Evolutionary conservation across 2,113 vertebrate genomes (phyloP), one percentile per base, ranked within the genome.

Genomic region (Pseudorasbora parva): DNA sequence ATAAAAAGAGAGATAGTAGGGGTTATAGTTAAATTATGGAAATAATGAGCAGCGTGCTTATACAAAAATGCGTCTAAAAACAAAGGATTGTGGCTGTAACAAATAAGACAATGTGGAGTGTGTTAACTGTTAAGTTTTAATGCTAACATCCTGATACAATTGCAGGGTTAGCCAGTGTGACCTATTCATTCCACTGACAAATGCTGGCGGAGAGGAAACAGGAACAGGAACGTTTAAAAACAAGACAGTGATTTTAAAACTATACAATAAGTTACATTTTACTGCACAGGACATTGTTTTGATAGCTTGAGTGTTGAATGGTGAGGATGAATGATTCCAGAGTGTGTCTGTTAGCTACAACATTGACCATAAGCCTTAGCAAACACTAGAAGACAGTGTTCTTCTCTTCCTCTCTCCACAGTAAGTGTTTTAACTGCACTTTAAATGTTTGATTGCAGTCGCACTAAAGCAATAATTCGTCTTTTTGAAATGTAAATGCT

Each of bases 251-350:
- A 78, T 69, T 89, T 84, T 68, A 80, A 85, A 85, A 27, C 51
- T 81, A 81, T 68, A 84, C 68, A 86, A 60, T 71, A 81, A 71
- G 45, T 84, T 27, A 51, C 86, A 80, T 17, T 84, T 43, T 86
- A 66, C 84, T 30, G 85, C 82, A 64, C 19, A 78, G 79, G 73
- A 82, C 72, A 64, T 85, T 25, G 33, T 86, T 74, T 69, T 84
- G 85, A 88, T 62, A 77, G 75, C 71, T 41, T 60, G 33, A 79
- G 75, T n/a, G 49, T 72, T 78, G 82, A 85, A 82, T 77, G 75
- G 78, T 59, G 19, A 33, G 81, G 81, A 47, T 81, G 81, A 89
- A 86, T 23, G 19, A 68, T 83, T 88, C 84, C 88, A 80, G 82
- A 85, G 27, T 77, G 49, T 72, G 73, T 64, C 82, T 51, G 78